A percentile compares a stretch with the other conserved stretches of the same genome.
Conservation (phyloP, 2,113 vertebrate genomes). For the Campylomormyrus tamandua region DNA sequence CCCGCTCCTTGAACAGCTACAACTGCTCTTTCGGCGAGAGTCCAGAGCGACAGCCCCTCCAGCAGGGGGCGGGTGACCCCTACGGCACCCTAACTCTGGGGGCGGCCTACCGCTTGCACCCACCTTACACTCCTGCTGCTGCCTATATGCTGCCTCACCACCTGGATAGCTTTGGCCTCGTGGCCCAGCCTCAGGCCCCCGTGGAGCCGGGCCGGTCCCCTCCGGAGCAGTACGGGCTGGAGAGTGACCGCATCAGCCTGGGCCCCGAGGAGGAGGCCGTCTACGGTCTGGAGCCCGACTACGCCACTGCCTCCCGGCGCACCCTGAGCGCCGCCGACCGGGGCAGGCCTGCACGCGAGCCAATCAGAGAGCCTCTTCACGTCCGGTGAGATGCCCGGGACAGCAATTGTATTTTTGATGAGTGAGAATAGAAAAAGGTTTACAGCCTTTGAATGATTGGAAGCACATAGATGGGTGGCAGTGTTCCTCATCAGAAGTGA, state of each 20-base stretch:
- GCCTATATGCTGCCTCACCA: conserved; percentile 85
- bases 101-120: conserved; percentile 74
- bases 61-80: conserved; percentile 71
- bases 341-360: conserved; percentile 61
- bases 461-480: neutral
- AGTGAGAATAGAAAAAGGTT: neutral
- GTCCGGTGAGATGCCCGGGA: conserved; percentile 50
- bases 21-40: conserved; percentile 72
- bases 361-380: conserved; percentile 57
- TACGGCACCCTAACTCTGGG: conserved; percentile 85
- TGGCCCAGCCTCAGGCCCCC: conserved; percentile 79
- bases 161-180: conserved; percentile 77
- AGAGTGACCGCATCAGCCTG: conserved; percentile 91
- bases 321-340: conserved; percentile 66
- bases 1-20: conserved; percentile 82
- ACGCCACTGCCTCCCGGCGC: conserved; percentile 73
- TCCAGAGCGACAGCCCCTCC: conserved; percentile 70
- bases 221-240: conserved; percentile 86
- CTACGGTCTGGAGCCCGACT: conserved; percentile 85
- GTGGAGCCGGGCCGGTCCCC: conserved; percentile 84
- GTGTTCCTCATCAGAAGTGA: neutral
- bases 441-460: neutral
- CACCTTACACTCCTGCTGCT: conserved; percentile 70
- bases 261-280: conserved; percentile 83
- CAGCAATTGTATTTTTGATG: neutral